Conservation (phyloP, 2,113 vertebrate genomes). For the Laticauda colubrina region DNA sequence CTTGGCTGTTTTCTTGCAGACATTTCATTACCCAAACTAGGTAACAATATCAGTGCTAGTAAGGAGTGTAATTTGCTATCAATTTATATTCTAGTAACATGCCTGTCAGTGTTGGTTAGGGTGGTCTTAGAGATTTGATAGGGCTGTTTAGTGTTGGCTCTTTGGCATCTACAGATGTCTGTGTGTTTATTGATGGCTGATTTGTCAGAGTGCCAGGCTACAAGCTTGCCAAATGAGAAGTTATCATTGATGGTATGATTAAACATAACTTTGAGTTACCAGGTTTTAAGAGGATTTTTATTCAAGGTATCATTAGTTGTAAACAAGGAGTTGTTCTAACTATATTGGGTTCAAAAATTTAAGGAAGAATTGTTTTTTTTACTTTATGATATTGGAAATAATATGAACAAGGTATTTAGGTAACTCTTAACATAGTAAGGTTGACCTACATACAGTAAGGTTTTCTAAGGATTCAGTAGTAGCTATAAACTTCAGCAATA, state of each 20-base stretch:
- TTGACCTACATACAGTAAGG: constrained; percentile 40
- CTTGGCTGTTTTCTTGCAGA: not conserved
- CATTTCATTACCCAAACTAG: not conserved
- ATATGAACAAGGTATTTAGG: constrained; percentile 11
- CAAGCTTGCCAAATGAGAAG: not conserved
- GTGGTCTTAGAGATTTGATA: not conserved
- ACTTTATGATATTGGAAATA: not conserved
- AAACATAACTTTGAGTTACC: not conserved
- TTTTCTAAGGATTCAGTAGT: constrained; percentile 49
- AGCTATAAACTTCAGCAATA: constrained; percentile 62
- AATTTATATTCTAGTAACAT: not conserved
- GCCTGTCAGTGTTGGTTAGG: not conserved
- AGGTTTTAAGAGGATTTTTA: not conserved
- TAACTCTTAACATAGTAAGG: constrained; percentile 45
- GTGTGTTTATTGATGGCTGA: too few relatives aligned
- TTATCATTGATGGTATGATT: not conserved
- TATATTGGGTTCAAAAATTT: not conserved
- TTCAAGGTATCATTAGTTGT: not conserved
- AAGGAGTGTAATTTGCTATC: not conserved
- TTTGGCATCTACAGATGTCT: not conserved
- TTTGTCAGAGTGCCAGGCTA: too few relatives aligned
- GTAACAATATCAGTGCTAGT: not conserved
- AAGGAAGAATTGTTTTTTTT: not conserved
- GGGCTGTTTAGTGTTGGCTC: not conserved
- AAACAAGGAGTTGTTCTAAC: not conserved